Conservation (phyloP, 2,888 invertebrate genomes). For the Lasioglossum oenotherae region DNA sequence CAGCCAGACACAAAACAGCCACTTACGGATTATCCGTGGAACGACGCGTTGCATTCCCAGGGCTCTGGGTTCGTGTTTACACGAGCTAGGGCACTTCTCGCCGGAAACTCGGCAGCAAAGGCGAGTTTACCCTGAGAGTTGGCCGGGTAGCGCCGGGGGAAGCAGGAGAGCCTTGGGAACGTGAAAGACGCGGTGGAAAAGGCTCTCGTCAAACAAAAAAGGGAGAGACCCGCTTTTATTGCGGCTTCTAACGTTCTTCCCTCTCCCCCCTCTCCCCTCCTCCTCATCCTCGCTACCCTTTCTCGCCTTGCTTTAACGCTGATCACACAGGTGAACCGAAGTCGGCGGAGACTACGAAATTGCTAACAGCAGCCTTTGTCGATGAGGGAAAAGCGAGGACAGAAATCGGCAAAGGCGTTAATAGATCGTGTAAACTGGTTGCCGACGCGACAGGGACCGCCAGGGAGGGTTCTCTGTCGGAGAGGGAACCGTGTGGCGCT, state of each 20-base stretch:
- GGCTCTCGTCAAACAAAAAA: slow-evolving; percentile 58
- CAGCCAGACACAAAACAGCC: slow-evolving; percentile 53
- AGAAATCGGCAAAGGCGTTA: slow-evolving; percentile 10
- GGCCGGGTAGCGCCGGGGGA: background rate
- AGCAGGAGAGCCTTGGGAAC: slow-evolving; percentile 41
- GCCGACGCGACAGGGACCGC: background rate
- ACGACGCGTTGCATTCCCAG: slow-evolving; percentile 61
- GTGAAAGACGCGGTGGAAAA: slow-evolving; percentile 55
- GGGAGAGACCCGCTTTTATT: slow-evolving; percentile 40
- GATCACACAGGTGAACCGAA: background rate
- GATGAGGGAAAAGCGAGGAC: background rate
- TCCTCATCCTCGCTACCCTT: too few relatives aligned
- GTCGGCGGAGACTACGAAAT: background rate
- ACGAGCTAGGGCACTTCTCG: slow-evolving; percentile 68
- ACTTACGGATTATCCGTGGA: slow-evolving; percentile 69
- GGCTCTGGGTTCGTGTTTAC: slow-evolving; percentile 68
- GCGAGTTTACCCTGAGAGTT: slow-evolving; percentile 44
- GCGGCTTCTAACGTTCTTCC: slow-evolving; percentile 38
- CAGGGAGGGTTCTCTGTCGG: background rate
- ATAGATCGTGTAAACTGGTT: slow-evolving; percentile 26
- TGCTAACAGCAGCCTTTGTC: background rate
- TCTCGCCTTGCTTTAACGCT: too few relatives aligned
- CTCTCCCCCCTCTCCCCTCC: background rate
- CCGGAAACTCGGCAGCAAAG: slow-evolving; percentile 69
- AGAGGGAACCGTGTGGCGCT: background rate